These are phyloP conservation scores for Netelia fuscicornis DNA, from an alignment of 2,888 invertebrate species.

Conservation along the genomic window DNA sequence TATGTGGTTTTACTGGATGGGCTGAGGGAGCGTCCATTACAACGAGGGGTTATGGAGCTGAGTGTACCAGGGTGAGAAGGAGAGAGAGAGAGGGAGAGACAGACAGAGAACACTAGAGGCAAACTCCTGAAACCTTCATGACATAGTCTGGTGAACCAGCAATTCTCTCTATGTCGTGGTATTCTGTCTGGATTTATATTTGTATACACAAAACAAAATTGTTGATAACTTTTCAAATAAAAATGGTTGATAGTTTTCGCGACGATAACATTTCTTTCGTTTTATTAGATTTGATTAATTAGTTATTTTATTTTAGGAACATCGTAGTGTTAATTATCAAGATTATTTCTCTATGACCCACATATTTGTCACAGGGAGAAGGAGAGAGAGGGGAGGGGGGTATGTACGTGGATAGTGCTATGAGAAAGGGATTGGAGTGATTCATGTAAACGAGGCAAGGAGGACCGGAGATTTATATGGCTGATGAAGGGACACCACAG, in stretches of 20 bases:
- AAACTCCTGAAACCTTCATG: slow-evolving; percentile 43
- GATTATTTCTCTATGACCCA: not conserved
- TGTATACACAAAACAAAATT: not conserved
- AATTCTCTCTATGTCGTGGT: slow-evolving; percentile 36
- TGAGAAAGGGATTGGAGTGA: slow-evolving; percentile 20
- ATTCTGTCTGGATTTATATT: slow-evolving; percentile 7
- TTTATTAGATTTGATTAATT: too few relatives aligned
- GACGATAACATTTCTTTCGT: too few relatives aligned
- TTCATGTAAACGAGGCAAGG: slow-evolving; percentile 45
- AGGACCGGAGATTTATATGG: slow-evolving; percentile 17
- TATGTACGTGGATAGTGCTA: slow-evolving; percentile 1
- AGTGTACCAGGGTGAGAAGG: slow-evolving; percentile 2
- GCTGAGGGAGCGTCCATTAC: slow-evolving; percentile 57
- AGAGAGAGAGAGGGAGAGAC: slow-evolving; percentile 11
- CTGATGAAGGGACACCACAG: slow-evolving; percentile 26
- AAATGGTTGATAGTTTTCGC: too few relatives aligned
- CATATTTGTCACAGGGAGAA: not conserved
- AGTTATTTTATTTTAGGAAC: too few relatives aligned
- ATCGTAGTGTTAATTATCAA: too few relatives aligned
- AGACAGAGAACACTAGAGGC: slow-evolving; percentile 1
- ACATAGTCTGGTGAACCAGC: slow-evolving; percentile 32
- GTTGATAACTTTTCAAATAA: not conserved
- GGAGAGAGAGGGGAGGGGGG: not conserved
- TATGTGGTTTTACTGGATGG: slow-evolving; percentile 62
- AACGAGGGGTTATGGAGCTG: slow-evolving; percentile 3